Base-by-base conservation (phyloP, 2,113 vertebrate genomes). In the Epinephelus fuscoguttatus region DNA sequence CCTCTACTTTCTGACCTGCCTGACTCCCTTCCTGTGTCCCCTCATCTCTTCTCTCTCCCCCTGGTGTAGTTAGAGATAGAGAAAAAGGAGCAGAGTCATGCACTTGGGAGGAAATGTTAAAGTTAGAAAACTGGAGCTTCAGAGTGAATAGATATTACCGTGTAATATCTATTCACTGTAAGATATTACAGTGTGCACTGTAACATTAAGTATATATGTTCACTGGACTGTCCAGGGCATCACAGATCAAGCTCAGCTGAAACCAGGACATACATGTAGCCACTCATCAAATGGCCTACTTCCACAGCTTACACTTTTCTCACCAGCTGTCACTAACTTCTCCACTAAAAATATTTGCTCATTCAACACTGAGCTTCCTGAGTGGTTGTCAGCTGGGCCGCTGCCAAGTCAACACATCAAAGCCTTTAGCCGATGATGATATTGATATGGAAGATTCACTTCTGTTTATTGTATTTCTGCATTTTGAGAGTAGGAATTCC, bases 301-400 rank as follows among this genome's bases (percentile, higher is more conserved):
- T 89, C 56, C 72, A 61, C 23, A 9, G 64, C 47, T 80, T 71
- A 64, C 67, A 57, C 57, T 45, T 30, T 75, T 64, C 76, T 67
- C 14, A 50, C 56, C 81, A 80, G 77, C 80, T 82, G 75, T 80
- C 80, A 30, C 18, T 50, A 81, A 80, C 60, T 56, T 68, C 70
- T 76, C 79, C 33, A 30, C 68, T 84, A 60, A 82, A 80, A 81
- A 80, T 82, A 78, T 91, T 79, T 85, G 70, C 77, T 80, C 47
- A 84, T 66, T 78, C 60, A 70, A 76, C 64, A 66, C 60, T 50
- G 37, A 84, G 60, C 59, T 86, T 84, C 75, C 87, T 74, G 72
- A 78, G 53, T 52, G 25, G 60, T 45, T 78, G 60, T 84, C 74
- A 47, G 73, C 78, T 75, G 85, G 66, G 21, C 15, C 2, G 61